A percentile compares a stretch with the other conserved stretches of the same genome.
Conservation (phyloP, 1,140 invertebrate genomes). For the Lasioglossum albipes region DNA sequence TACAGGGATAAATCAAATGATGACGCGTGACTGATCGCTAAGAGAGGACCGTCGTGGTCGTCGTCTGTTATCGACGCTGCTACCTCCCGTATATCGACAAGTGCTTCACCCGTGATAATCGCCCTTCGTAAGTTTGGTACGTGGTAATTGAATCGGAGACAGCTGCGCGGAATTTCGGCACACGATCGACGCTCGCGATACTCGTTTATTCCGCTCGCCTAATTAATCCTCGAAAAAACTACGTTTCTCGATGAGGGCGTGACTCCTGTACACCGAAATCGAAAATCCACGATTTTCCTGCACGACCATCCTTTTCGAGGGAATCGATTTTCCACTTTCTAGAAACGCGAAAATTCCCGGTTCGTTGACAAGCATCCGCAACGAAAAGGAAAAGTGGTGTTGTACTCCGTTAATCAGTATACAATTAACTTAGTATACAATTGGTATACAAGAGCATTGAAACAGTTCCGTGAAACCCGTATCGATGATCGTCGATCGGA, state of each 20-base stretch:
- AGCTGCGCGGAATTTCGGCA: background rate
- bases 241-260: no score
- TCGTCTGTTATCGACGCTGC: slow-evolving; percentile 29
- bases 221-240: background rate
- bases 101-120: slow-evolving; percentile 22
- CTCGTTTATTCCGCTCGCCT: background rate
- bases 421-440: no score
- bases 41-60: slow-evolving; percentile 29
- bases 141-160: background rate
- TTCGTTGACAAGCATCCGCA: background rate
- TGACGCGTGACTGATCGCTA: slow-evolving; percentile 52
- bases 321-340: no score
- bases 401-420: no score
- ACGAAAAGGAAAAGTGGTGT: background rate
- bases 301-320: no score
- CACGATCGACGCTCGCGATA: background rate
- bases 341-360: no score
- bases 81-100: slow-evolving; percentile 41
- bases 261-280: no score
- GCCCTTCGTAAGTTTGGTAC: background rate
- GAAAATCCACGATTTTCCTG: no score
- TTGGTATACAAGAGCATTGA: no score
- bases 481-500: background rate
- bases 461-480: background rate
- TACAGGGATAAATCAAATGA: slow-evolving; percentile 54